Percentiles rank a stretch among this genome's conserved stretches.
These are phyloP conservation scores for Crocallis elinguaria DNA, from an alignment of 2,888 invertebrate genomes.

Conservation along the genomic window DNA sequence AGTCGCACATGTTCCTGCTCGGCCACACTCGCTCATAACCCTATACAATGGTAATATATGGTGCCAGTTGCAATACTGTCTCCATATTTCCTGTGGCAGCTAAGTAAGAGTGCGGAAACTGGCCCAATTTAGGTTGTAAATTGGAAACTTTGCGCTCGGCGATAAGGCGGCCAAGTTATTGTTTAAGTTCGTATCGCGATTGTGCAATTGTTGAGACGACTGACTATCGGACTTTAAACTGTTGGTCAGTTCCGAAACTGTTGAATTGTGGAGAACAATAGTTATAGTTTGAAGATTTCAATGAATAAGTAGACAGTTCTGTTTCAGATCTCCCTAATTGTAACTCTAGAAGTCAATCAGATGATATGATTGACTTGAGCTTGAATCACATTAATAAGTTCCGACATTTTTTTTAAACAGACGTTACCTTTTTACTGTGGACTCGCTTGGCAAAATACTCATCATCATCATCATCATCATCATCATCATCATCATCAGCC, in stretches of 20 bases:
- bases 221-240: slow-evolving; percentile 21
- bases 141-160: slow-evolving; percentile 34
- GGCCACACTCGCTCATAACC: too few species aligned
- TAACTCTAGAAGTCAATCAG: too few species aligned
- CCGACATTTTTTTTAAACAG: too few species aligned
- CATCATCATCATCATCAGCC: too few species aligned
- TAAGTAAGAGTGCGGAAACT: slow-evolving; percentile 28
- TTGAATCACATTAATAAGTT: too few species aligned
- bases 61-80: slow-evolving; percentile 10
- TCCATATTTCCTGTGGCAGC: background rate
- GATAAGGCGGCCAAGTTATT: slow-evolving; percentile 40
- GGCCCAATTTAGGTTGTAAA: slow-evolving; percentile 37
- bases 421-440: too few species aligned
- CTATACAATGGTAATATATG: background rate
- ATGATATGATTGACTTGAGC: too few species aligned
- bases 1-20: too few species aligned
- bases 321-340: too few species aligned
- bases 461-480: too few species aligned
- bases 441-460: too few species aligned
- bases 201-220: slow-evolving; percentile 23
- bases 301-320: background rate
- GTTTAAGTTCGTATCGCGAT: slow-evolving; percentile 35
- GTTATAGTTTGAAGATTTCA: background rate
- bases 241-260: slow-evolving; percentile 20
- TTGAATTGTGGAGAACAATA: background rate